Base-by-base conservation (phyloP, 2,113 vertebrate genomes). In the Sinocyclocheilus maitianheensis region DNA sequence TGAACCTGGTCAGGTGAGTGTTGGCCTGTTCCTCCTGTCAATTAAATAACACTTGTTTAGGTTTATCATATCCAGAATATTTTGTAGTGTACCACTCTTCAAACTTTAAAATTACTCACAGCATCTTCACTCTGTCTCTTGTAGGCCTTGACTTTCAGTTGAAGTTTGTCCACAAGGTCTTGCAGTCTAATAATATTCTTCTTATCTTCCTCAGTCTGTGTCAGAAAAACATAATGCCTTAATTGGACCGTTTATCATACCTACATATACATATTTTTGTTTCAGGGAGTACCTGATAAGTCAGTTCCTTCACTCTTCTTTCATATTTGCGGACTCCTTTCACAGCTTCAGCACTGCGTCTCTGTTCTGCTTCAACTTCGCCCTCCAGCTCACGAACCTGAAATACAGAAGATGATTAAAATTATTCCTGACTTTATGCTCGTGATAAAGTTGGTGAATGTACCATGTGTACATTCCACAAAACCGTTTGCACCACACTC, bases 121-220 rank as follows among this genome's bases (percentile, higher is more conserved):
- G 94, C 60, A 13, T 95, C 95, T 89, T 95, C 95, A 89, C 93
- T 65, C 83, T 95, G 94, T 80, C 95, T 90, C 90, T 95, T 95
- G 89, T 96, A 96, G 78, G 93, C 40, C 43, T 46, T 46, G 43
- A 46, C 43, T 46, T 46, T 46, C 9, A 46, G 43, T 46, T 46
- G 43, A 46, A 96, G 92, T 83, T 96, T 96, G 91, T 96, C 94
- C 84, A 96, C 95, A 84, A 96, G 92, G 90, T 96, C 95, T 88
- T 96, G 95, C 34, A 96, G 94, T 89, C 95, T 91, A 43, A 5
- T 9, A 0, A 94, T 63, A 30, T 95, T 96, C 90, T 96, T 96
- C 90, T 91, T 95, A 90, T 96, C 95, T 62, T 96, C 95, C 53
- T 96, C 95, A 88, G 94, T 90, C 95, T 96, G 86, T 95, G 84